phyloP scores from a whole-genome alignment of 2,797 vertebrate species.

The Poeciliopsis gracilis region DNA sequence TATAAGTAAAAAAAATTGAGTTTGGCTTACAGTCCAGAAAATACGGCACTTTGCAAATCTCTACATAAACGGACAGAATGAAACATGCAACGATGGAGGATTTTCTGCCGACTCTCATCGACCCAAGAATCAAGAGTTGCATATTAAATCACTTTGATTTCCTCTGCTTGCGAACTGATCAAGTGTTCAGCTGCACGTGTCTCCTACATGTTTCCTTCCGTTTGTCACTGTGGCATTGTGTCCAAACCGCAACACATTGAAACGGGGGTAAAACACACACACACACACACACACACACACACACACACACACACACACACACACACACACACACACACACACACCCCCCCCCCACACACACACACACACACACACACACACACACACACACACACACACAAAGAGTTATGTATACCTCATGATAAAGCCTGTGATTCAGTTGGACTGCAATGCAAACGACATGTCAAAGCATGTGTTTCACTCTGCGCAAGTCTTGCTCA shows the following conservation, averaged over 20 bases:
- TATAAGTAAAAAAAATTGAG: too few species aligned
- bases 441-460: conserved; percentile 46
- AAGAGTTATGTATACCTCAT: conserved; percentile 41
- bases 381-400: conserved; percentile 10
- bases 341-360: background rate
- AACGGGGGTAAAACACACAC: conserved; percentile 6
- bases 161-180: conserved; percentile 1
- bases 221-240: conserved; percentile 35
- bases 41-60: background rate
- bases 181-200: background rate
- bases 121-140: conserved; percentile 19
- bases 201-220: conserved; percentile 9
- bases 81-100: background rate
- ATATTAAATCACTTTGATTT: conserved; percentile 36
- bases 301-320: conserved; percentile 35
- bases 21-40: too few species aligned
- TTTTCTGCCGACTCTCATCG: background rate
- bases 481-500: conserved; percentile 34
- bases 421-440: conserved; percentile 52
- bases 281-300: conserved; percentile 30
- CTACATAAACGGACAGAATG: background rate
- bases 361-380: too few species aligned
- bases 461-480: conserved; percentile 52
- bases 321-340: conserved; percentile 33
- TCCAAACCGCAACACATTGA: conserved; percentile 36